Evolutionary conservation across 2,888 invertebrate species (phyloP).

Genomic region (Trissolcus japonicus): DNA sequence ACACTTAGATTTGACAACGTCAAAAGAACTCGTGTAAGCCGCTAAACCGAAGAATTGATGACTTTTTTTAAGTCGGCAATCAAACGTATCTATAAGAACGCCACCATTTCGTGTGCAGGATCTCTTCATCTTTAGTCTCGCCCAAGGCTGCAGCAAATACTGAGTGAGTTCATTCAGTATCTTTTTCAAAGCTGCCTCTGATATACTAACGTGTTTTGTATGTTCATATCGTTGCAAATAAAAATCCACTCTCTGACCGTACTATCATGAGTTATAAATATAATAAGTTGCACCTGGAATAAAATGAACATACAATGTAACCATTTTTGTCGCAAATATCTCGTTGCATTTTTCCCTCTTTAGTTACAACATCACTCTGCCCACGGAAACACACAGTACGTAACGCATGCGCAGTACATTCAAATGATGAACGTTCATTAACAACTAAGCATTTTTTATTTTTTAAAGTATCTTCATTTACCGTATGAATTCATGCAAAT

Average conservation of each 20-base stretch:
- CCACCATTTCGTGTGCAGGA: constrained; percentile 44
- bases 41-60: constrained; percentile 51
- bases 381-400: too few relatives aligned
- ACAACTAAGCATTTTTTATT: too few relatives aligned
- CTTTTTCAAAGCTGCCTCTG: constrained; percentile 17
- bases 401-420: too few relatives aligned
- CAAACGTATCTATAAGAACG: constrained; percentile 47
- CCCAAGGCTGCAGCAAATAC: constrained; percentile 39
- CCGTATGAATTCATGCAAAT: too few relatives aligned
- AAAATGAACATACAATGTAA: too few relatives aligned
- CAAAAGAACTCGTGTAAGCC: constrained; percentile 41
- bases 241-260: neutral
- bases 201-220: constrained; percentile 25
- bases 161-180: constrained; percentile 34
- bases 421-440: too few relatives aligned
- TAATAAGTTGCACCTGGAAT: too few relatives aligned
- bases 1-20: constrained; percentile 43
- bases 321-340: too few relatives aligned
- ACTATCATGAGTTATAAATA: neutral
- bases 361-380: too few relatives aligned
- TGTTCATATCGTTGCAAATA: neutral
- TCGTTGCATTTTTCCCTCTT: too few relatives aligned
- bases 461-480: too few relatives aligned
- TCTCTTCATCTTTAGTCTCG: constrained; percentile 32
- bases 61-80: constrained; percentile 48